These are phyloP conservation scores for Aphodius granarius DNA, from an alignment of 2,888 invertebrate species.

Conservation along the genomic window DNA sequence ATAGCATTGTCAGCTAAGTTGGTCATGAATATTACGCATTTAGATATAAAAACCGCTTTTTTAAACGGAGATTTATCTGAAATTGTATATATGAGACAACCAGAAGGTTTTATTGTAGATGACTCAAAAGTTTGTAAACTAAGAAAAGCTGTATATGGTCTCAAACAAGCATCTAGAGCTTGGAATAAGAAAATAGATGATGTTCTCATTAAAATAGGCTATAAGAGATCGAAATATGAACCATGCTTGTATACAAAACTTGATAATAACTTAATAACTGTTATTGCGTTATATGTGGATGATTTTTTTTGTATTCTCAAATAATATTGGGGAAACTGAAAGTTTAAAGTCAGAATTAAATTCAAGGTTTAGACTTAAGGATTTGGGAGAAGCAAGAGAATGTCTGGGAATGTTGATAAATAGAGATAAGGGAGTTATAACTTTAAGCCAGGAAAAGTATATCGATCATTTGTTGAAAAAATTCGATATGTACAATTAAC, in stretches of 20 bases:
- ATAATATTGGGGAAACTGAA: slow-evolving; percentile 26
- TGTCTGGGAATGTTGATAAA: slow-evolving; percentile 32
- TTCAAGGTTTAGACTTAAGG: slow-evolving; percentile 30
- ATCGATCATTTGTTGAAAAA: slow-evolving; percentile 27
- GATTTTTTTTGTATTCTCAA: slow-evolving; percentile 36
- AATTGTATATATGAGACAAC: slow-evolving; percentile 16
- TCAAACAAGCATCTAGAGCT: slow-evolving; percentile 32
- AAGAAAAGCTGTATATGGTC: slow-evolving; percentile 10
- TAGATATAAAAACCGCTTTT: slow-evolving; percentile 33
- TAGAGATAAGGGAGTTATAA: slow-evolving; percentile 26
- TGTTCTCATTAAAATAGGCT: slow-evolving; percentile 24
- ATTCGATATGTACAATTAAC: slow-evolving; percentile 31
- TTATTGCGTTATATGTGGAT: slow-evolving; percentile 35
- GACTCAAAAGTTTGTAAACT: slow-evolving; percentile 15
- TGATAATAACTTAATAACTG: slow-evolving; percentile 22
- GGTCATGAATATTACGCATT: slow-evolving; percentile 29
- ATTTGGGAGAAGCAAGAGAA: slow-evolving; percentile 27
- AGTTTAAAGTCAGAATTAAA: slow-evolving; percentile 28
- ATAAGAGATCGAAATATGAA: slow-evolving; percentile 30
- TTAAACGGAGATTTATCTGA: slow-evolving; percentile 12
- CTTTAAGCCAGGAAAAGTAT: slow-evolving; percentile 33
- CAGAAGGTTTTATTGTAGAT: too few relatives aligned
- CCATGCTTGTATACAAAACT: slow-evolving; percentile 31
- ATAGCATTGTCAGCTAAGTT: slow-evolving; percentile 31
- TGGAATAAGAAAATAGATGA: slow-evolving; percentile 31